These are phyloP conservation scores for Vandiemenella viatica DNA, from an alignment of 2,888 invertebrate genomes.

Conservation along the genomic window DNA sequence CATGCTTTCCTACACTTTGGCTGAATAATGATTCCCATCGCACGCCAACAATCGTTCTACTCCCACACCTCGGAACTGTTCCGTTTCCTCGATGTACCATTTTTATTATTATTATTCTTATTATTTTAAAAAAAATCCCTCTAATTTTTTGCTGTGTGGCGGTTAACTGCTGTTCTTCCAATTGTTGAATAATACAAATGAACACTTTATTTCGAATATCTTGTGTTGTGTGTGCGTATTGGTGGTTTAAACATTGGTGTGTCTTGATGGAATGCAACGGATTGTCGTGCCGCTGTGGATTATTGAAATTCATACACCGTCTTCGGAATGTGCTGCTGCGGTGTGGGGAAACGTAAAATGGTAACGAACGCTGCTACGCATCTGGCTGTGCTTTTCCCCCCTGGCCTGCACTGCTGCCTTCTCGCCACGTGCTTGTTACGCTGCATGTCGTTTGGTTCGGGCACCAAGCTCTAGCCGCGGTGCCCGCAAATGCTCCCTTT, in stretches of 20 bases:
- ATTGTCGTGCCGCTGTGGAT: constrained; percentile 8
- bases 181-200: constrained; percentile 2
- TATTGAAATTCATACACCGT: background rate
- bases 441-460: constrained; percentile 15
- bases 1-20: constrained; percentile 32
- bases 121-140: background rate
- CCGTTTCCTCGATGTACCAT: background rate
- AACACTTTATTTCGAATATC: constrained; percentile 12
- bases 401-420: constrained; percentile 13
- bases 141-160: constrained; percentile 8
- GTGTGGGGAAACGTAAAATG: constrained; percentile 14
- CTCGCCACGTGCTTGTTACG: constrained; percentile 14
- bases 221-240: constrained; percentile 16
- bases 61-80: constrained; percentile 5
- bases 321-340: constrained; percentile 14
- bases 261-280: constrained; percentile 11
- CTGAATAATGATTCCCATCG: constrained; percentile 23
- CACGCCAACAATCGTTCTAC: constrained; percentile 4
- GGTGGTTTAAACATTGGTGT: constrained; percentile 12
- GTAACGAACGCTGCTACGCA: constrained; percentile 10
- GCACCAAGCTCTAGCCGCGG: constrained; percentile 26
- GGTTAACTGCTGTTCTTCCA: constrained; percentile 7
- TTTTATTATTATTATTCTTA: background rate
- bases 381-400: constrained; percentile 13
- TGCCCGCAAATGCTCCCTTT: constrained; percentile 81